A percentile compares a stretch with the other conserved stretches of the same genome.
phyloP scores from a whole-genome alignment of 2,797 vertebrate genomes.

The Geranospiza caerulescens region DNA sequence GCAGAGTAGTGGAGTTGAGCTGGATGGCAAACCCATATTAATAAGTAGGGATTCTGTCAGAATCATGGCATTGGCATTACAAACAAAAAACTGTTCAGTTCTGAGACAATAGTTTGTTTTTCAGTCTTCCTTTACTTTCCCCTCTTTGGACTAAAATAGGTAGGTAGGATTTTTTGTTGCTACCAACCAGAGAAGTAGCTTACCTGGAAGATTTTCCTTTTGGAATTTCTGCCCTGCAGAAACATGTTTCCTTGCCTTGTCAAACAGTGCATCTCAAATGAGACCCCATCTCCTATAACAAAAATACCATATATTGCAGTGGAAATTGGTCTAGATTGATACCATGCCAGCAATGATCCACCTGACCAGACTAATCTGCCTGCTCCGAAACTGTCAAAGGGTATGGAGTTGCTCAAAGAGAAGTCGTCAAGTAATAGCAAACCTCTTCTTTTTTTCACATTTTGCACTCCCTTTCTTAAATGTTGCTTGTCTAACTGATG shows the following conservation, averaged over 20 bases:
- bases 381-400: not conserved
- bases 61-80: not conserved
- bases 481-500: not conserved
- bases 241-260: not conserved
- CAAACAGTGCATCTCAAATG: not conserved
- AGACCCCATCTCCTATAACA: not conserved
- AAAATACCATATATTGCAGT: not conserved
- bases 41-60: not conserved
- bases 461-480: not conserved
- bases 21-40: not conserved
- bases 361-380: not conserved
- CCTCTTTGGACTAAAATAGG: not conserved
- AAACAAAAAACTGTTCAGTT: not conserved
- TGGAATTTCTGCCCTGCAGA: not conserved
- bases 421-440: not conserved
- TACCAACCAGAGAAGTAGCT: not conserved
- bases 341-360: not conserved
- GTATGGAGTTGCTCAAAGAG: not conserved
- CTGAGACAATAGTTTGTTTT: not conserved
- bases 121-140: not conserved
- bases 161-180: not conserved
- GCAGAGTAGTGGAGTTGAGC: not conserved
- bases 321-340: not conserved
- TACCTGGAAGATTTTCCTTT: not conserved
- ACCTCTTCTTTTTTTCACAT: not conserved